Evolutionary conservation across 1,140 invertebrate genomes (phyloP).

Genomic region (Artemia franciscana): DNA sequence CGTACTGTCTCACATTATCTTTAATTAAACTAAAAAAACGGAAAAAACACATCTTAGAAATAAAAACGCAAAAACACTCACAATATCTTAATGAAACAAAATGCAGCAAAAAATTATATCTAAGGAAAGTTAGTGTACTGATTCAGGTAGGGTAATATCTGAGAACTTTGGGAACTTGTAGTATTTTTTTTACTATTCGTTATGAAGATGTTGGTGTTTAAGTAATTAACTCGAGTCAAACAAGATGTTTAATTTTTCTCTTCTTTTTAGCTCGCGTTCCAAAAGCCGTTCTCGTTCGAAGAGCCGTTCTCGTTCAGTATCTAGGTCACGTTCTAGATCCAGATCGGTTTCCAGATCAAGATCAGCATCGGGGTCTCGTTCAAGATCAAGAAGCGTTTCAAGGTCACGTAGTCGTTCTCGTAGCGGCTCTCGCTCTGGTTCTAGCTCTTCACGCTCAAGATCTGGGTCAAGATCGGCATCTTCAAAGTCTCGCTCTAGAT

Average conservation of each 20-base stretch:
- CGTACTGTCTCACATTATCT: too few relatives aligned
- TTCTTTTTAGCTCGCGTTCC: conserved; percentile 17
- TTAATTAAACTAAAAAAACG: too few relatives aligned
- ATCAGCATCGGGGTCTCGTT: conserved; percentile 17
- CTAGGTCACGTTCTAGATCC: conserved; percentile 18
- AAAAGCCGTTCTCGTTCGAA: conserved; percentile 14
- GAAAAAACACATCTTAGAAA: too few relatives aligned
- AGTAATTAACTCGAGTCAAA: not conserved
- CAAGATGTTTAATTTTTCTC: not conserved
- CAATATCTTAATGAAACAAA: too few relatives aligned
- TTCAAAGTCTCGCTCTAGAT: not conserved
- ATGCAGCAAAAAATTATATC: not conserved
- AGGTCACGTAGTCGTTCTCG: conserved; percentile 14
- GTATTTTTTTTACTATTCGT: not conserved
- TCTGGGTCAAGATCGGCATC: conserved; percentile 11
- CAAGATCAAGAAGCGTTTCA: conserved; percentile 13
- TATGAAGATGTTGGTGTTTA: not conserved
- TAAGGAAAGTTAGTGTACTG: not conserved
- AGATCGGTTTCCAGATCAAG: conserved; percentile 14
- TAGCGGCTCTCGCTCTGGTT: conserved; percentile 17
- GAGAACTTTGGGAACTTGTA: not conserved
- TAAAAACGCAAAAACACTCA: too few relatives aligned
- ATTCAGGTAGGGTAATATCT: not conserved
- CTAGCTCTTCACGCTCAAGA: conserved; percentile 13
- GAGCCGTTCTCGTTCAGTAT: conserved; percentile 20